Evolutionary conservation across 1,140 invertebrate species (phyloP), one percentile per base, ranked within the genome.

Genomic region (Hylaeus anthracinus): DNA sequence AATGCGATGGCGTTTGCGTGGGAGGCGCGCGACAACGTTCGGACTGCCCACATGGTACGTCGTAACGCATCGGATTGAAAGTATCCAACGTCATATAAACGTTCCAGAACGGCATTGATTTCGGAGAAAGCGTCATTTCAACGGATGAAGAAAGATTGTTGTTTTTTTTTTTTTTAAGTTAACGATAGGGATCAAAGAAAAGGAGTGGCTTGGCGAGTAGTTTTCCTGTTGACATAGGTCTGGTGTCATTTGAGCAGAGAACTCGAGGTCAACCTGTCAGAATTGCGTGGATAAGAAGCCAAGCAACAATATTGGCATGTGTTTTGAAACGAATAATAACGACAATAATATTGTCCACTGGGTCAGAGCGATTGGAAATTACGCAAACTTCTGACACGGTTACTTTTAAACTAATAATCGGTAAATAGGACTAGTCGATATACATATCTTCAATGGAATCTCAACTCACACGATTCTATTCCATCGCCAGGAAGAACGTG

Each of bases 1-100:
- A 76, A 81, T 56, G 64, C 48, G 72, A 71, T 58, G 48, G 39
- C 8, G 55, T 26, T 1, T 2, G 77, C 86, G 86, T 87, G 63
- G 85, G 86, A 63, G 9, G 81, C 0, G 10, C 51, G 45, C 51
- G 74, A 63, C 45, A 61, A 72, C 56, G 77, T 86, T 70, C 37
- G 58, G 55, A 77, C 73, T 84, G 53, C 84, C 84, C 70, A 85
- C 76, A 55, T 77, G 45, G 45, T 26, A 43, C 43, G 41, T 58
- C n/a, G 41, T 60, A 72, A 81, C 61, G 72, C 67, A 84, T 61
- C 58, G 43, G 56, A 66, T 64, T 69, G 37, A 61, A 80, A 74
- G 70, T 63, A 64, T 70, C 80, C 66, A 70, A 51, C 43, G 51
- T 74, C 72, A 85, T 53, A 58, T 72, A 77, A 71, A 70, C 2